Evolutionary conservation across 2,888 invertebrate species (phyloP).

Genomic region (Lepidonotus clava): DNA sequence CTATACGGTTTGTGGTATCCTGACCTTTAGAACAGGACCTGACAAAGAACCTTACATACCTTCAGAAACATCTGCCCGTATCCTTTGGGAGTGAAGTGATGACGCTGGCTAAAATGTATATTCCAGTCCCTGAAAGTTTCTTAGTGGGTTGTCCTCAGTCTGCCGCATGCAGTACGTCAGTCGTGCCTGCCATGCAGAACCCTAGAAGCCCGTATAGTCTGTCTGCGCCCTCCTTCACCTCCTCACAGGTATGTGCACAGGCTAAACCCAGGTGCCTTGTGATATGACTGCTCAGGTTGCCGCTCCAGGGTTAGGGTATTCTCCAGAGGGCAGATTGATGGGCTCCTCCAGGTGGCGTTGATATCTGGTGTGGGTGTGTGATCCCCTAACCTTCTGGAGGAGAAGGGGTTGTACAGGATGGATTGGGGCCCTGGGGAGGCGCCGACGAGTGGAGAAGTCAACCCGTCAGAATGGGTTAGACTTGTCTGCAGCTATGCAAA

Average conservation of each 20-base stretch:
- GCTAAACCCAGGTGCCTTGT: neutral
- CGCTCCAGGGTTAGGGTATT: neutral
- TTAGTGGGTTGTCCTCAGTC: too few relatives aligned
- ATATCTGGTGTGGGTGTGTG: constrained; percentile 6
- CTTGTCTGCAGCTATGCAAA: constrained; percentile 12
- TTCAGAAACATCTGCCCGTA: too few relatives aligned
- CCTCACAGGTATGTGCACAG: neutral
- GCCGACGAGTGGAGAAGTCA: neutral
- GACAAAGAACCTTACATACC: too few relatives aligned
- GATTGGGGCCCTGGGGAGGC: neutral
- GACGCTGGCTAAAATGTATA: too few relatives aligned
- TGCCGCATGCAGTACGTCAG: too few relatives aligned
- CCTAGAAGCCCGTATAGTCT: too few relatives aligned
- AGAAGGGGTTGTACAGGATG: neutral
- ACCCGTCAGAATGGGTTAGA: constrained; percentile 8
- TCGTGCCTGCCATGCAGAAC: too few relatives aligned
- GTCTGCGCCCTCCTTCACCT: constrained; percentile 1
- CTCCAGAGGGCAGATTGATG: constrained; percentile 6
- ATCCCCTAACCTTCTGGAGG: neutral
- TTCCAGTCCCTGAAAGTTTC: too few relatives aligned
- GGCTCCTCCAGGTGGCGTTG: constrained; percentile 8
- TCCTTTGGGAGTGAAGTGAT: too few relatives aligned
- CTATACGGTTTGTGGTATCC: too few relatives aligned
- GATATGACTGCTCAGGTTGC: neutral
- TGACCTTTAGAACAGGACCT: too few relatives aligned